These are phyloP conservation scores for Hirudo medicinalis DNA, from an alignment of 1,140 invertebrate genomes.

Conservation along the genomic window DNA sequence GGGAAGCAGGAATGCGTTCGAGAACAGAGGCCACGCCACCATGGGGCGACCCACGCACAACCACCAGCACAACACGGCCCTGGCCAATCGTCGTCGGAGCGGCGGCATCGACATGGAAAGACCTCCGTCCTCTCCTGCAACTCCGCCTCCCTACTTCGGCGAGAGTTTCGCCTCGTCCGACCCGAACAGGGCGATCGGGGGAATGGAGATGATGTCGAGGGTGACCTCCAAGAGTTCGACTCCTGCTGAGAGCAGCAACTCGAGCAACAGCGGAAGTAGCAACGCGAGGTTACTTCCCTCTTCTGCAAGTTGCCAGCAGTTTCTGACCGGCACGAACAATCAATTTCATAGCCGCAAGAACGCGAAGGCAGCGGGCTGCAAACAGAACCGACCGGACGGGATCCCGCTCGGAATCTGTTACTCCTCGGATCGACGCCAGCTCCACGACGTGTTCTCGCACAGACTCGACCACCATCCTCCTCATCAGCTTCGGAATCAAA, in stretches of 20 bases:
- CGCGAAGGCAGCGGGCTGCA: not conserved
- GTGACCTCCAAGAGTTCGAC: not conserved
- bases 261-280: conserved; percentile 8
- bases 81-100: not conserved
- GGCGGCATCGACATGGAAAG: not conserved
- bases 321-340: not conserved
- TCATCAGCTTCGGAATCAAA: not conserved
- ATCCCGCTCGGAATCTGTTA: conserved; percentile 2
- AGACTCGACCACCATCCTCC: not conserved
- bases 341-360: not conserved
- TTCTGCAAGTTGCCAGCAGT: conserved; percentile 3
- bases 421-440: not conserved
- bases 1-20: not conserved
- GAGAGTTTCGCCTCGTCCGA: not conserved
- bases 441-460: not conserved
- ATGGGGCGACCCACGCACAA: not conserved
- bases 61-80: not conserved
- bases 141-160: not conserved
- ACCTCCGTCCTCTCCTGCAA: not conserved
- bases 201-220: not conserved
- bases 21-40: conserved; percentile 8
- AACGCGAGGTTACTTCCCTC: conserved; percentile 8
- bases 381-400: not conserved
- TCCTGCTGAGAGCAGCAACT: conserved; percentile 10
- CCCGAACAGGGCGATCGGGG: not conserved